phyloP scores from a whole-genome alignment of 2,797 vertebrate species.

The Syngnathus acus region DNA sequence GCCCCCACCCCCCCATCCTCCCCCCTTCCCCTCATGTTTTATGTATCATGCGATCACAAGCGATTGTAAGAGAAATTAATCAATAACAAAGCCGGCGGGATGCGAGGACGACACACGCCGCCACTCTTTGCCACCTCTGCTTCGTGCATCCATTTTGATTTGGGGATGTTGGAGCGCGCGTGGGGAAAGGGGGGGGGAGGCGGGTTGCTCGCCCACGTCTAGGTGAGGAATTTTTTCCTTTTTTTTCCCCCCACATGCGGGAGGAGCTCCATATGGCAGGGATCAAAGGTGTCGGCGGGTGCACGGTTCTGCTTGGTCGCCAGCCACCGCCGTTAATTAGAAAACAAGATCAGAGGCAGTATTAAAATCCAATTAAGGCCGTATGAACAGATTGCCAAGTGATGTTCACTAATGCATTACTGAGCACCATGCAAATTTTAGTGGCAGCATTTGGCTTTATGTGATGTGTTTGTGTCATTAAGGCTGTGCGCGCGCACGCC shows the following conservation, averaged over 20 bases:
- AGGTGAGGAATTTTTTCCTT: conserved; percentile 67
- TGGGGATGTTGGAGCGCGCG: conserved; percentile 7
- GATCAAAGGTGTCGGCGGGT: conserved; percentile 81
- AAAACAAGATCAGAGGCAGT: conserved; percentile 83
- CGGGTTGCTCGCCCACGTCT: conserved; percentile 67
- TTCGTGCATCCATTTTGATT: conserved; percentile 59
- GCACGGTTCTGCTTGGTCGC: conserved; percentile 79
- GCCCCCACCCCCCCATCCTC: conserved; percentile 26
- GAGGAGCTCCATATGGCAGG: conserved; percentile 79
- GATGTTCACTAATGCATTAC: conserved; percentile 99
- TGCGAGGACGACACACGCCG: conserved; percentile 58
- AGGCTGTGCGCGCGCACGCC: conserved; percentile 36
- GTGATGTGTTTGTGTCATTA: conserved; percentile 68
- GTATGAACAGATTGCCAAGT: conserved; percentile 99
- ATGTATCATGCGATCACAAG: conserved; percentile 72
- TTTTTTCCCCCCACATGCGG: conserved; percentile 46
- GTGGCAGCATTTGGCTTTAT: conserved; percentile 74
- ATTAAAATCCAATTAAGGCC: conserved; percentile 82
- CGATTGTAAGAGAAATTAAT: conserved; percentile 74
- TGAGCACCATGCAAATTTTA: conserved; percentile 99
- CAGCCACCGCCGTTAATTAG: conserved; percentile 80
- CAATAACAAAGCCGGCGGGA: conserved; percentile 66
- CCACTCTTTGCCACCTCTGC: conserved; percentile 46
- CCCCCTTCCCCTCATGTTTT: conserved; percentile 63
- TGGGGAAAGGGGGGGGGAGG: background rate